Evolutionary conservation across 2,888 invertebrate species (phyloP), one percentile per base, ranked within the genome.

Genomic region (Cheilosia grossa): DNA sequence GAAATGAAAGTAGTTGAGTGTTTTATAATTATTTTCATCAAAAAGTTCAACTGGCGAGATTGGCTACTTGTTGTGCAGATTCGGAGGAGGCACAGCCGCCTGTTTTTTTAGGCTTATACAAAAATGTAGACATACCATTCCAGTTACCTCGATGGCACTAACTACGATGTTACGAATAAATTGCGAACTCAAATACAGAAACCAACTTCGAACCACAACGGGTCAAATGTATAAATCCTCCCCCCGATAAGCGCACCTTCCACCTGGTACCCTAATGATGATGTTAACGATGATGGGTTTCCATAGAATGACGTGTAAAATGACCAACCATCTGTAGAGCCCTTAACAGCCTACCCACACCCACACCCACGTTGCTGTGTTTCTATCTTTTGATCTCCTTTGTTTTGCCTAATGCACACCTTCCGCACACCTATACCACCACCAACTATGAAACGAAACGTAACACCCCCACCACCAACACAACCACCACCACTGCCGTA

Each of bases 271-370:
- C 75, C 64, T 83, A 64, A 83, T 70, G 69, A 74, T 37, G 80
- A 64, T 83, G 70, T 61, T 66, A 74, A 75, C 64, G 69, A 75
- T 83, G 51, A 83, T 80, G 69, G 74, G 49, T 53, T 64, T 42
- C 47, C 40, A 42, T 63, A 40, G 61, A 74, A 64, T 21, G 53
- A 66, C 61, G 69, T 80, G 83, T 53, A 66, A 80, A 83, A 80
- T 83, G 69, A 83, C 80, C 83, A 69, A 56, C 74, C 83, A 80
- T 70, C 80, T 80, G 70, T 69, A 47, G 53, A 66, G 59, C 53
- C 69, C 59, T 69, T 64, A 69, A 58, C 53, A 77, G 42, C 30
- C 53, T n/a, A 66, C 53, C 69, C 33, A 33, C 40, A 42, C 51
- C 51, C 40, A 27, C 40, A 21, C 3, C 30, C 58, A 51, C 19